Evolutionary conservation across 2,113 vertebrate species (phyloP).

Genomic region (Pithys albifrons): DNA sequence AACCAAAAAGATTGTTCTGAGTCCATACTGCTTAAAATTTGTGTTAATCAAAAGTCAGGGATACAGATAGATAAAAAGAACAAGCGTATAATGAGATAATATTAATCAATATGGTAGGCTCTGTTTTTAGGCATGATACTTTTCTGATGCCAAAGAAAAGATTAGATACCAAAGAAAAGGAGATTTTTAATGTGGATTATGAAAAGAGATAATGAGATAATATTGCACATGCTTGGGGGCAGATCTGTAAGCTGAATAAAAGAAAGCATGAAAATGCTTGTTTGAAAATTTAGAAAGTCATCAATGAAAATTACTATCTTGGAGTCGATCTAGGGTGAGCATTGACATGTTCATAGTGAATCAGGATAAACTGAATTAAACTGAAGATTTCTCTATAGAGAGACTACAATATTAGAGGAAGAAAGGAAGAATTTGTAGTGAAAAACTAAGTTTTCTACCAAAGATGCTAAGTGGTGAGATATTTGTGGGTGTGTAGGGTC

Average conservation of each 20-base stretch:
- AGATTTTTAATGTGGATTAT: conserved; percentile 60
- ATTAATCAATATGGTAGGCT: conserved; percentile 54
- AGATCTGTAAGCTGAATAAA: conserved; percentile 53
- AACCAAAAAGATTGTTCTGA: conserved; percentile 4
- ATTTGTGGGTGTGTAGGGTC: neutral
- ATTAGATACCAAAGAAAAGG: conserved; percentile 58
- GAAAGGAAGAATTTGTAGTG: neutral
- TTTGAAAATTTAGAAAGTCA: conserved; percentile 48
- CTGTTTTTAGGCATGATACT: conserved; percentile 35
- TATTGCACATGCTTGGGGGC: conserved; percentile 39
- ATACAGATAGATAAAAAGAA: conserved; percentile 53
- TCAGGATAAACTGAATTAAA: neutral
- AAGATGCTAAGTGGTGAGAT: neutral
- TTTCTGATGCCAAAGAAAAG: conserved; percentile 53
- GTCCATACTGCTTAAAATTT: neutral
- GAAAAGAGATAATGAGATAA: conserved; percentile 60
- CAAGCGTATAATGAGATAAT: conserved; percentile 63
- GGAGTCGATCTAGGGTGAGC: conserved; percentile 41
- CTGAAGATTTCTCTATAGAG: neutral
- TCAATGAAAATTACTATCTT: neutral
- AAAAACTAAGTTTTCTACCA: neutral
- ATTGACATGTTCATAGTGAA: neutral
- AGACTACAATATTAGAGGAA: neutral
- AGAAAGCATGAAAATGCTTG: conserved; percentile 60
- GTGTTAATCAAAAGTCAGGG: conserved; percentile 48